Evolutionary conservation across 2,888 invertebrate genomes (phyloP), one percentile per base, ranked within the genome.

Genomic region (Schizotus pectinicornis): DNA sequence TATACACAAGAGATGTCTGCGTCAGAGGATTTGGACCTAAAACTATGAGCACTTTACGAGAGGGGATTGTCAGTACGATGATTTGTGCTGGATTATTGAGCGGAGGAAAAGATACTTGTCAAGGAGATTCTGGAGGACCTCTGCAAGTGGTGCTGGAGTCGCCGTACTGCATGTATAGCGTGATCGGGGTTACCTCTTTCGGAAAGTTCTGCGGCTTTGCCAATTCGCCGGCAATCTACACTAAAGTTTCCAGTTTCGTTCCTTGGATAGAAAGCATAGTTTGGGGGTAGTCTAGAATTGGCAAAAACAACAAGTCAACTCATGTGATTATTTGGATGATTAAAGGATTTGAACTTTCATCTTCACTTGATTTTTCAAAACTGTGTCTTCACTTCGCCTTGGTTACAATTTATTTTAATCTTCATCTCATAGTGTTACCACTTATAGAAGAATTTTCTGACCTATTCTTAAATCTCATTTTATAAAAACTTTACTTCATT

Each of bases 261-360:
- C 62, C 79, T 1, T 83, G 83, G 83, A 78, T 83, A 43, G 82
- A 82, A 68, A 68, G 69, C 22, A 70, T 70, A 22, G 78, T 82
- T 8, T 83, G 82, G 82, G 45, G 43, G 38, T 58, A 32, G 43
- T 35, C 11, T 35, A 3, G n/a, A n/a, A 35, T 35, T 35, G 2
- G 2, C 11, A 35, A 35, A 35, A 3, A 2, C n/a, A 46, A 7
- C 2, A 1, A 6, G 2, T 8, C 3, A 13, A 39, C 12, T n/a
- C n/a, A 9, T 39, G n/a, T 2, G 1, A 8, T 6, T 9, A 6
- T 9, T 30, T 13, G 41, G 41, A 22, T 12, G n/a, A 1, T 12
- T 30, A 22, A 41, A 22, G 9, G 13, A 30, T 13, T 14, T 14
- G 22, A 3, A 38, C 13, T n/a, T n/a, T n/a, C n/a, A n/a, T n/a